Conservation (phyloP, 2,797 vertebrate genomes). For the Rhinophrynus dorsalis region DNA sequence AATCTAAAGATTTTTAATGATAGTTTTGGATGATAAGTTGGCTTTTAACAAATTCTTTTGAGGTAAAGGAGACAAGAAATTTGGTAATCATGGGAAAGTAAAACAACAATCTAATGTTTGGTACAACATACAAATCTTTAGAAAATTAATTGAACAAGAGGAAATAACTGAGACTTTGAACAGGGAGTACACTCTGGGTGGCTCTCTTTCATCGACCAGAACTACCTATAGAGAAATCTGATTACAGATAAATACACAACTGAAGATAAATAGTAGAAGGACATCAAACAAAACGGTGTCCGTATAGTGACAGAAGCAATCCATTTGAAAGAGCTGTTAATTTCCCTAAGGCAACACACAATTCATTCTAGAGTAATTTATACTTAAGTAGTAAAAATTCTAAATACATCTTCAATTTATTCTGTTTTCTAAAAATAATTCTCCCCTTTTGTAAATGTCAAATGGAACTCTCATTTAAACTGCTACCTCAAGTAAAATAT, state of each 20-base stretch:
- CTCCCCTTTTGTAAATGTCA: conserved; percentile 56
- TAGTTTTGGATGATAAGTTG: too few relatives aligned
- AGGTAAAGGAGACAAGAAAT: too few relatives aligned
- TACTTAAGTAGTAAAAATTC: conserved; percentile 76
- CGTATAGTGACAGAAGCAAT: conserved; percentile 94
- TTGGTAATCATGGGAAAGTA: too few relatives aligned
- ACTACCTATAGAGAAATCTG: conserved; percentile 30
- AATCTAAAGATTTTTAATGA: too few relatives aligned
- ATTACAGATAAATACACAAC: conserved; percentile 75
- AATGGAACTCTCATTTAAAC: conserved; percentile 47
- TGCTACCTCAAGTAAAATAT: conserved; percentile 53
- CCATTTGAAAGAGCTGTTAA: conserved; percentile 87
- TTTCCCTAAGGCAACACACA: conserved; percentile 87
- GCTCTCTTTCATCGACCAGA: conserved; percentile 15
- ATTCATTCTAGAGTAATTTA: conserved; percentile 89
- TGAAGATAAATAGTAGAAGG: conserved; percentile 92
- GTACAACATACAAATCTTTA: too few relatives aligned
- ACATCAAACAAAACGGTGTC: conserved; percentile 97
- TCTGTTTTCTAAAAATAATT: conserved; percentile 62
- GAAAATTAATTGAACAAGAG: too few relatives aligned
- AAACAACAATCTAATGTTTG: too few relatives aligned
- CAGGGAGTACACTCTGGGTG: background rate
- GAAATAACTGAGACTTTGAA: conserved; percentile 8
- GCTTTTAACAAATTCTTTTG: too few relatives aligned
- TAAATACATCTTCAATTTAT: conserved; percentile 69